Evolutionary conservation across 2,113 vertebrate genomes (phyloP).

Genomic region (Nanorana parkeri): DNA sequence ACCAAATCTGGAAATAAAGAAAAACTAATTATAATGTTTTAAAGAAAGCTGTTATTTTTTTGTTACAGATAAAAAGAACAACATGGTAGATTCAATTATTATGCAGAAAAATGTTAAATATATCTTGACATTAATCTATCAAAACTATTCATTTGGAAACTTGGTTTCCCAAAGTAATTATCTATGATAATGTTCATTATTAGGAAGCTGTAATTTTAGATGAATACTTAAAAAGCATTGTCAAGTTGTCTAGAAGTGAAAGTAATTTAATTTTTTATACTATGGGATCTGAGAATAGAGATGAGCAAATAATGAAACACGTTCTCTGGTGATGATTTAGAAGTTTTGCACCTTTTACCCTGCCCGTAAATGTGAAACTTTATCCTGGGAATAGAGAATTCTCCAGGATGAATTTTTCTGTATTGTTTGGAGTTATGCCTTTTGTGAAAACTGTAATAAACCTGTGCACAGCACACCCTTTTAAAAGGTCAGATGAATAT

Average conservation of each 20-base stretch:
- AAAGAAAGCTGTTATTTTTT: slow-evolving; percentile 35
- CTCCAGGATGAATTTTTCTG: no score
- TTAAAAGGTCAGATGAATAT: no score
- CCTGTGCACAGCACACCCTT: no score
- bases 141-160: slow-evolving; percentile 51
- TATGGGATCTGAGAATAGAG: slow-evolving; percentile 19
- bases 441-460: no score
- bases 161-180: slow-evolving; percentile 47
- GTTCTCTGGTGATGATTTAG: no score
- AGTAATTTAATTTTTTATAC: slow-evolving; percentile 35
- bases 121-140: slow-evolving; percentile 50
- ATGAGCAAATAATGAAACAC: no score
- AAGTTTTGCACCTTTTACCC: no score
- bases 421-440: no score
- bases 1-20: slow-evolving; percentile 41
- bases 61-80: slow-evolving; percentile 42
- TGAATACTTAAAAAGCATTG: slow-evolving; percentile 51
- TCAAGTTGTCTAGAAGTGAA: slow-evolving; percentile 21
- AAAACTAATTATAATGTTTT: slow-evolving; percentile 52
- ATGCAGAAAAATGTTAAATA: slow-evolving; percentile 51
- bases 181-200: slow-evolving; percentile 53
- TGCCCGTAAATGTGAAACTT: no score
- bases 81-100: slow-evolving; percentile 39
- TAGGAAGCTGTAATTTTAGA: slow-evolving; percentile 49
- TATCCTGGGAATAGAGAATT: no score